Evolutionary conservation across 2,797 vertebrate genomes (phyloP).

Genomic region (Darevskia mixta): DNA sequence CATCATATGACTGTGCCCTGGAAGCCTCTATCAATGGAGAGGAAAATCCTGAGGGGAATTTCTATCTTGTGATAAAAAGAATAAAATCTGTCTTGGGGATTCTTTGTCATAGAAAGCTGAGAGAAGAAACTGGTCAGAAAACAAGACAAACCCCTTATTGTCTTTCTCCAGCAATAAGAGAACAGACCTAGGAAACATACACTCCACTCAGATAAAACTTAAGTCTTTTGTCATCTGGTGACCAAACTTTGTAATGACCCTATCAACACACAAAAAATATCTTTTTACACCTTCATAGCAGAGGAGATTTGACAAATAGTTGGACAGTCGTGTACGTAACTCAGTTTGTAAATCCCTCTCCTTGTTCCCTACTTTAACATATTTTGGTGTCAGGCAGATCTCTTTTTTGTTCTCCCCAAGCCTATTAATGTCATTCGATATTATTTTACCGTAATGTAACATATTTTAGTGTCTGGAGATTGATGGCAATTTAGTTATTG

Average conservation of each 20-base stretch:
- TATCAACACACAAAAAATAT: neutral
- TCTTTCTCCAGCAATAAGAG: neutral
- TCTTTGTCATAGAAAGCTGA: neutral
- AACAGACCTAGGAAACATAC: neutral
- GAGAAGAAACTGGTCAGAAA: neutral
- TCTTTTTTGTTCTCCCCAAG: no score
- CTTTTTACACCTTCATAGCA: neutral
- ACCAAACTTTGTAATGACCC: neutral
- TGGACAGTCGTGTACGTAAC: neutral
- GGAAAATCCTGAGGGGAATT: neutral
- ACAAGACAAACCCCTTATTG: neutral
- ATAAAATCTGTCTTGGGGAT: neutral
- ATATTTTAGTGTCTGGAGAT: no score
- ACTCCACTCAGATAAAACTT: neutral
- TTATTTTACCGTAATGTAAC: no score
- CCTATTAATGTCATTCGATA: no score
- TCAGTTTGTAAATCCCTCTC: neutral
- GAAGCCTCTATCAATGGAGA: neutral
- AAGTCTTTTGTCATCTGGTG: neutral
- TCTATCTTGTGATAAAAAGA: neutral
- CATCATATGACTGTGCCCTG: no score
- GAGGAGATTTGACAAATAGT: neutral
- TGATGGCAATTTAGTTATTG: no score
- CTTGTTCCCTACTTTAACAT: no score
- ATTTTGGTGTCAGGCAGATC: no score